Percentiles rank a stretch among this genome's conserved stretches.
Evolutionary conservation across 2,888 invertebrate species (phyloP).

Genomic region (Actias luna): DNA sequence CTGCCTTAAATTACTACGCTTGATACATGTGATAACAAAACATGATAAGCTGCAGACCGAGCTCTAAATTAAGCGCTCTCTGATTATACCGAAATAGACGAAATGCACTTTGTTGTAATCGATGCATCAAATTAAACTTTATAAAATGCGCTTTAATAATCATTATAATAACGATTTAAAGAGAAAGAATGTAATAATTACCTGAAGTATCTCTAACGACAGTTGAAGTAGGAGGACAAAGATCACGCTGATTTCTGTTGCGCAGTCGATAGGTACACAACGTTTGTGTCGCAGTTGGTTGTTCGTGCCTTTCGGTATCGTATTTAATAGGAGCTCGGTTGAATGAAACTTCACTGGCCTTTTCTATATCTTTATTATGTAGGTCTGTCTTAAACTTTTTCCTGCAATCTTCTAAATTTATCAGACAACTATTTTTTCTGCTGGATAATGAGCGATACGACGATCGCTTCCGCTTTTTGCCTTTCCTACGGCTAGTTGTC

Average conservation of each 20-base stretch:
- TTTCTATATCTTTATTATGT: conserved; percentile 58
- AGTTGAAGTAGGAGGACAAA: conserved; percentile 63
- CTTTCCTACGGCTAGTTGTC: conserved; percentile 65
- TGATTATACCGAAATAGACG: conserved; percentile 32
- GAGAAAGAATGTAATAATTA: conserved; percentile 34
- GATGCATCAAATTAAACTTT: neutral
- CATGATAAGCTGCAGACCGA: conserved; percentile 52
- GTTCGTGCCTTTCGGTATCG: conserved; percentile 56
- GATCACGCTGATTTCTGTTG: conserved; percentile 57
- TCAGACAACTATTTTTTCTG: conserved; percentile 60
- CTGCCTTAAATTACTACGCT: conserved; percentile 60
- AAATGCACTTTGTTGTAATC: conserved; percentile 9
- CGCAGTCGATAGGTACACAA: conserved; percentile 58
- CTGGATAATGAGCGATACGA: conserved; percentile 65
- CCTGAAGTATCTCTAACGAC: conserved; percentile 67
- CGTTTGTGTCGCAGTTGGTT: conserved; percentile 40
- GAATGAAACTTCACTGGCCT: conserved; percentile 49
- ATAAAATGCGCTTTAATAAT: neutral
- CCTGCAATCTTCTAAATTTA: conserved; percentile 63
- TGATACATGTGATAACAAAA: conserved; percentile 62
- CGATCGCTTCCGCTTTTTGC: conserved; percentile 74
- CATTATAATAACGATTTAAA: neutral
- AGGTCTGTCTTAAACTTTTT: conserved; percentile 81
- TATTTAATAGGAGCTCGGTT: conserved; percentile 44
- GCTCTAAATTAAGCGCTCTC: conserved; percentile 36